Conservation (phyloP, 1,140 invertebrate species). For the Charaxes varanes region DNA sequence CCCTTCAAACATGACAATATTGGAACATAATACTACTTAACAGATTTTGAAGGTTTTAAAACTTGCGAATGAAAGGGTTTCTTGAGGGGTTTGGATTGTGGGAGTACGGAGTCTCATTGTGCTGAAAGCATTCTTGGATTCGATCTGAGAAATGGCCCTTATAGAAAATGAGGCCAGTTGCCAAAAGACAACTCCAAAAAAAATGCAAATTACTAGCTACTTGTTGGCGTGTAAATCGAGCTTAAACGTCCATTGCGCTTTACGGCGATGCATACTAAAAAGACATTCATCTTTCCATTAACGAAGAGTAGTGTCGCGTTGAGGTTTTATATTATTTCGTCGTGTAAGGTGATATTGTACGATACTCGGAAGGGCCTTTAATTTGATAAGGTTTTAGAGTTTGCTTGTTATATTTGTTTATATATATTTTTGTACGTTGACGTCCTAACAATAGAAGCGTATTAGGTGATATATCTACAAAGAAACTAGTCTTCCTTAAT, state of each 20-base stretch:
- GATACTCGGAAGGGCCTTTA: constrained; percentile 61
- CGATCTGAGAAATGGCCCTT: too few relatives aligned
- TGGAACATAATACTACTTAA: too few relatives aligned
- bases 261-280: constrained; percentile 46
- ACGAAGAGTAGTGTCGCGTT: background rate
- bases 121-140: too few relatives aligned
- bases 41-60: too few relatives aligned
- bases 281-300: constrained; percentile 57
- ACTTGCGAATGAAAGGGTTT: too few relatives aligned
- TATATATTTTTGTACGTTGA: constrained; percentile 65
- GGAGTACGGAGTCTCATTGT: too few relatives aligned
- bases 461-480: constrained; percentile 65
- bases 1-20: too few relatives aligned
- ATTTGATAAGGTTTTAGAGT: constrained; percentile 58
- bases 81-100: too few relatives aligned
- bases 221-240: too few relatives aligned
- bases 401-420: constrained; percentile 69
- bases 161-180: too few relatives aligned
- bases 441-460: constrained; percentile 56
- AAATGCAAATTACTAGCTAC: too few relatives aligned
- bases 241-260: constrained; percentile 31
- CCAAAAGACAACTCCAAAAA: too few relatives aligned
- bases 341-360: constrained; percentile 54
- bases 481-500: constrained; percentile 72
- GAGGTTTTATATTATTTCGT: constrained; percentile 22